Evolutionary conservation across 2,888 invertebrate species (phyloP), one percentile per base, ranked within the genome.

Genomic region (Meteorus colon): DNA sequence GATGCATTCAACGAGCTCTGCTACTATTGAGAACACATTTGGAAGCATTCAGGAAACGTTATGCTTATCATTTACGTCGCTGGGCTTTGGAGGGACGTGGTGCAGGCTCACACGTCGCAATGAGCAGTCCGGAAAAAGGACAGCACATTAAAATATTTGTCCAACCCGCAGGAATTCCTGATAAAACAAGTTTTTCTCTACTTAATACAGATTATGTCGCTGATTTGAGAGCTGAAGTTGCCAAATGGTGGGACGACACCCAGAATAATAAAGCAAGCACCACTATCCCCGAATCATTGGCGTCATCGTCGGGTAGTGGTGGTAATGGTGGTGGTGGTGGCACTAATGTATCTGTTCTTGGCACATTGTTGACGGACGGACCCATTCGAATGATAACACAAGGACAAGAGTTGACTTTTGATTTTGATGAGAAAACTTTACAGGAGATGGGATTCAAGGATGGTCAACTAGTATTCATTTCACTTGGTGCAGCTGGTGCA

Each of bases 381-480:
- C 96, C 96, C 0, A 93, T 98, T 71, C 92, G 98, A 63, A 97
- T 98, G 92, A 97, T 98, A 80, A 97, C 97, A 0, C 95, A 96
- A 86, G 98, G 98, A 0, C 97, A 98, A 89, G 98, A 98, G 87
- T 90, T 98, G 8, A 96, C 96, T 0, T 95, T 96, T 4, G 98
- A 98, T 84, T 96, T 96, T 83, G 98, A 98, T 87, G 98, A 98
- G 87, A 95, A 97, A 82, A 96, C 96, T 1, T 90, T 98, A 2
- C 94, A 94, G 55, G 98, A 98, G 88, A 95, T 97, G 92, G 97
- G 97, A 29, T 97, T 98, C 87, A 98, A 98, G 88, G 98, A 98
- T 88, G 95, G 96, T 87, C 98, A 97, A 92, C 91, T 97, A 90
- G 96, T 98, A 66, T 97, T 97, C 90, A 96, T 97, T 73, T 97